Evolutionary conservation across 2,113 vertebrate species (phyloP).

Genomic region (Saguinus midas): DNA sequence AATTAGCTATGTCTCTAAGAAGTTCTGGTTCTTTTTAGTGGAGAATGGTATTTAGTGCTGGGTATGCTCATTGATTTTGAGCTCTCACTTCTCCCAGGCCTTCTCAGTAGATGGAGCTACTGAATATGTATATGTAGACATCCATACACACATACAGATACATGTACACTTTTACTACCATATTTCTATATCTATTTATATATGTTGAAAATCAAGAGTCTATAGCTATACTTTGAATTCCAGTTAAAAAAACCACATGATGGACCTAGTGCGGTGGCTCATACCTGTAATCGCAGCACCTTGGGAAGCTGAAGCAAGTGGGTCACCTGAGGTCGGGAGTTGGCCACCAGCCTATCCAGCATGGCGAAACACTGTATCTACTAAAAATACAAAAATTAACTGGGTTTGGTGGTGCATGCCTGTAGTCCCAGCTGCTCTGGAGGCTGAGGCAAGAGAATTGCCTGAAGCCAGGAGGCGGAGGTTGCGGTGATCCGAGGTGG

Average conservation of each 20-base stretch:
- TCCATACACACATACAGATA: background rate
- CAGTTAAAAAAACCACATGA: background rate
- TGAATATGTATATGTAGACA: background rate
- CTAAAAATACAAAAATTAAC: background rate
- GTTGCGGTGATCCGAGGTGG: too few species aligned
- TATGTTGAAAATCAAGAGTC: background rate
- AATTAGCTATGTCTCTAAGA: background rate
- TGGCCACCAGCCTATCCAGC: background rate
- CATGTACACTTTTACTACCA: background rate
- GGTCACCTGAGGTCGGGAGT: background rate
- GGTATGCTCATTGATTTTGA: background rate
- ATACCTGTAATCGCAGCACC: background rate
- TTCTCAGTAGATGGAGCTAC: background rate
- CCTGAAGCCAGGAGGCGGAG: too few species aligned
- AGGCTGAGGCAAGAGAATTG: too few species aligned
- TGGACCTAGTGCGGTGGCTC: background rate
- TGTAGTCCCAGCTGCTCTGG: background rate
- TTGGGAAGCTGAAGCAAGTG: background rate
- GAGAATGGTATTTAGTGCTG: background rate
- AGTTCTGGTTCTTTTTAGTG: background rate
- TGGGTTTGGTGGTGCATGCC: accelerated
- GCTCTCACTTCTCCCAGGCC: background rate
- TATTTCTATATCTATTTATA: background rate
- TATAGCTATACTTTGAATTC: background rate
- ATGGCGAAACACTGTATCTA: background rate